Base-by-base conservation (phyloP, 2,113 vertebrate genomes). In the Ochotona curzoniae region DNA sequence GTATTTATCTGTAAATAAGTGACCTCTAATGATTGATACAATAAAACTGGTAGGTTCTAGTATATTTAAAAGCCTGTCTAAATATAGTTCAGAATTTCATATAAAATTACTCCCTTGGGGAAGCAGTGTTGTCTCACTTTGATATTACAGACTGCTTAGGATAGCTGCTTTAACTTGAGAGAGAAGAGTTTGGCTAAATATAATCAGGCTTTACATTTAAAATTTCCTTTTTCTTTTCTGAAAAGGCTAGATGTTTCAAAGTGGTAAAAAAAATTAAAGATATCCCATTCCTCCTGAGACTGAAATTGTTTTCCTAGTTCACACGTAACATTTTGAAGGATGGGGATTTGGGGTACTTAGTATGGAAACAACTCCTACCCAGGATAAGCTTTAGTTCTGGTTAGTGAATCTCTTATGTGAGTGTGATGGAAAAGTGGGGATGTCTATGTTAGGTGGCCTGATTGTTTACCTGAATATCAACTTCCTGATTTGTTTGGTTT, bases 171-270 rank as follows among this genome's bases (percentile, higher is more conserved):
- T 96, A 78, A 94, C 60, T 96, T 96, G 83, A 64, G 57, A 81
- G 67, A 90, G 57, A 61, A 87, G 38, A n/a, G 91, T 94, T 91
- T 76, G 44, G 81, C 84, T 91, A 95, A 92, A 81, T 93, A 93
- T 83, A 95, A 78, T 91, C 67, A 82, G 89, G 49, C 30, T 44
- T 90, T 96, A 90, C 69, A 92, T 61, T 93, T 95, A 79, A 84
- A 76, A 93, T 85, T 91, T 87, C 38, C 57, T 73, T 88, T 83
- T 95, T 88, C 81, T 96, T 96, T 93, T 75, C 49, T 79, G 70
- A 71, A 94, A 95, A 94, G 66, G 79, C 79, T 81, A 73, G 90
- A 61, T 92, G 75, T 94, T 96, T 94, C 38, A 83, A 70, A 87
- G 78, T 81, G 60, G 90, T 82, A 15, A 82, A 92, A 84, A 63